A percentile compares a stretch with the other conserved stretches of the same genome.
Evolutionary conservation across 2,888 invertebrate species (phyloP).

Genomic region (Clostera curtula): DNA sequence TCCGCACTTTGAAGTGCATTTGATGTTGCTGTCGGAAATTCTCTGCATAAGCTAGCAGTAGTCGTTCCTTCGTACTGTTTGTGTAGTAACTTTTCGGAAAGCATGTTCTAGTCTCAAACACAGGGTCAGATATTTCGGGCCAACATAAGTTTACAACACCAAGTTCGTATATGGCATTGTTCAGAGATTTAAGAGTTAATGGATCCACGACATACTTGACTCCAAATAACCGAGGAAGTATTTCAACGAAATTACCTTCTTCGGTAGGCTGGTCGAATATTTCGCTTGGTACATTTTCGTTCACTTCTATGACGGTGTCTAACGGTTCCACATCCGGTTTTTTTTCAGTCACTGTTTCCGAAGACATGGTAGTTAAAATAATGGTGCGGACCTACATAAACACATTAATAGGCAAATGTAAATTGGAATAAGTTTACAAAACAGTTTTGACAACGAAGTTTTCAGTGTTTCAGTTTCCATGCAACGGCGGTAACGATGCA

Average conservation of each 20-base stretch:
- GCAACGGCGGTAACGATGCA: conserved; percentile 23
- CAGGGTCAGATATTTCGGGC: conserved; percentile 73
- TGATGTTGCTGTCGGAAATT: conserved; percentile 84
- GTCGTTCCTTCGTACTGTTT: conserved; percentile 80
- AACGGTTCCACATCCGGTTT: conserved; percentile 38
- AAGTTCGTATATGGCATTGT: conserved; percentile 75
- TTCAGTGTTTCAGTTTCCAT: conserved; percentile 29
- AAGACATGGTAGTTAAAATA: conserved; percentile 8
- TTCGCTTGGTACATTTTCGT: conserved; percentile 45
- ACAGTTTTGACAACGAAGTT: conserved; percentile 7
- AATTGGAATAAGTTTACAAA: conserved; percentile 1
- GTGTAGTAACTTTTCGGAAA: conserved; percentile 80
- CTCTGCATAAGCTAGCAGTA: conserved; percentile 83
- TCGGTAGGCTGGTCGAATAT: conserved; percentile 44
- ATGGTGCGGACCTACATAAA: neutral
- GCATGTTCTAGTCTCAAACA: conserved; percentile 73
- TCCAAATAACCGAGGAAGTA: conserved; percentile 51
- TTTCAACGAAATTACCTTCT: conserved; percentile 45
- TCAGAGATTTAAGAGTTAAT: conserved; percentile 68
- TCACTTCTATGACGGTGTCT: conserved; percentile 58
- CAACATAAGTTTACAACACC: conserved; percentile 79
- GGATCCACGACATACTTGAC: conserved; percentile 43
- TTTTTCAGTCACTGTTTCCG: conserved; percentile 32
- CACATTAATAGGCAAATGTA: neutral
- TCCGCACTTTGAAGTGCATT: conserved; percentile 69